Conservation (phyloP, 2,888 invertebrate species). For the Rhagonycha lutea region DNA sequence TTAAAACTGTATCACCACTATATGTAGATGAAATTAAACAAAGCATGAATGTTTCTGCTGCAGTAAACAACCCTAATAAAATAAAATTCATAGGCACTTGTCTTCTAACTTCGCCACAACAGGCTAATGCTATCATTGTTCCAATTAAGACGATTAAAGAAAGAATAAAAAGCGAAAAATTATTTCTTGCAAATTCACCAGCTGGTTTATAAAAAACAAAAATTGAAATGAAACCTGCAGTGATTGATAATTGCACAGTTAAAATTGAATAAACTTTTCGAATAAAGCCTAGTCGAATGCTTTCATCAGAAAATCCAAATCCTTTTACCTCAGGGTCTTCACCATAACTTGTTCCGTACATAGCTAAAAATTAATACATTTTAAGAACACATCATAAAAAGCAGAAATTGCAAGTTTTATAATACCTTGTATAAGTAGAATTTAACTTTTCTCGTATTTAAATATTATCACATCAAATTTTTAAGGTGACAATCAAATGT, state of each 20-base stretch:
- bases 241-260: conserved; percentile 80
- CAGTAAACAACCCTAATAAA: conserved; percentile 81
- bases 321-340: conserved; percentile 66
- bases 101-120: conserved; percentile 83
- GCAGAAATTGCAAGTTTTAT: too few species aligned
- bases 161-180: conserved; percentile 62
- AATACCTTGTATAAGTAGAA: too few species aligned
- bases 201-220: conserved; percentile 73
- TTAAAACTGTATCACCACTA: conserved; percentile 63
- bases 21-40: conserved; percentile 72
- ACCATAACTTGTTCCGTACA: conserved; percentile 48
- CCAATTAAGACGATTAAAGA: conserved; percentile 60
- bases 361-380: conserved; percentile 39
- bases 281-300: conserved; percentile 73
- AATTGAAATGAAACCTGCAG: conserved; percentile 75
- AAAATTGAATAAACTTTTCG: conserved; percentile 84
- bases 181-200: conserved; percentile 60
- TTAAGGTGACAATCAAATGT: too few species aligned
- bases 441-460: too few species aligned
- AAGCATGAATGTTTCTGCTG: conserved; percentile 81
- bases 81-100: conserved; percentile 87
- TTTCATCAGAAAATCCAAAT: conserved; percentile 73
- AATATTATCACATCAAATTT: too few species aligned
- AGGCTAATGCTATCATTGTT: conserved; percentile 81
- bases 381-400: too few species aligned